phyloP scores from a whole-genome alignment of 1,140 invertebrate species.

The Dufourea novaeangliae region DNA sequence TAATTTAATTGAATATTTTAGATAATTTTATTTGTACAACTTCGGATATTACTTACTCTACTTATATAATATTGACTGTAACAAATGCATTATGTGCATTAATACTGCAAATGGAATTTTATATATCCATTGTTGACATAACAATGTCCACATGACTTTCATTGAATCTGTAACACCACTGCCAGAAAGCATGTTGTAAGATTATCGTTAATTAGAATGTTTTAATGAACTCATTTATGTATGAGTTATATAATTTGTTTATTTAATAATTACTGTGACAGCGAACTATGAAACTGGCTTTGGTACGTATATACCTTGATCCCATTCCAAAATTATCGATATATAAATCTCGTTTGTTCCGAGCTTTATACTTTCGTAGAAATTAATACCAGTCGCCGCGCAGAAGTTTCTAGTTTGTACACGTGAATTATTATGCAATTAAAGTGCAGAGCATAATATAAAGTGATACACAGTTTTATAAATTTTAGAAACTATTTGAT shows the following conservation, averaged over 20 bases:
- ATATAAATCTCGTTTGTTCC: conserved; percentile 29
- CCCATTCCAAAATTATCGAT: conserved; percentile 50
- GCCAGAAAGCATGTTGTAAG: conserved; percentile 68
- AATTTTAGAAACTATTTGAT: conserved; percentile 31
- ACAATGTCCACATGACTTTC: conserved; percentile 62
- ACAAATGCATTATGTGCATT: conserved; percentile 25
- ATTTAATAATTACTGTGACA: conserved; percentile 43
- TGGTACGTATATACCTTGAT: conserved; percentile 57
- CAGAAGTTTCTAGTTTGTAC: conserved; percentile 23
- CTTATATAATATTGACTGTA: conserved; percentile 36
- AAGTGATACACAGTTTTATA: conserved; percentile 28
- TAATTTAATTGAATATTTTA: conserved; percentile 56
- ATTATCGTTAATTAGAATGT: conserved; percentile 54
- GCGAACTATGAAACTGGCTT: conserved; percentile 50
- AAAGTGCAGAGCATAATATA: conserved; percentile 14
- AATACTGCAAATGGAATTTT: conserved; percentile 43
- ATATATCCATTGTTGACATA: conserved; percentile 64
- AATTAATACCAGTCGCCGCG: conserved; percentile 26
- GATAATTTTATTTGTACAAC: conserved; percentile 37
- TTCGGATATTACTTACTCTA: conserved; percentile 30
- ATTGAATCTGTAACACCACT: conserved; percentile 69
- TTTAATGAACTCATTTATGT: conserved; percentile 39
- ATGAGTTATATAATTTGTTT: conserved; percentile 41
- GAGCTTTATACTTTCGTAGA: conserved; percentile 33
- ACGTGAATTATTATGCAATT: background rate